phyloP scores from a whole-genome alignment of 2,113 vertebrate genomes.

The Pundamilia nyererei region DNA sequence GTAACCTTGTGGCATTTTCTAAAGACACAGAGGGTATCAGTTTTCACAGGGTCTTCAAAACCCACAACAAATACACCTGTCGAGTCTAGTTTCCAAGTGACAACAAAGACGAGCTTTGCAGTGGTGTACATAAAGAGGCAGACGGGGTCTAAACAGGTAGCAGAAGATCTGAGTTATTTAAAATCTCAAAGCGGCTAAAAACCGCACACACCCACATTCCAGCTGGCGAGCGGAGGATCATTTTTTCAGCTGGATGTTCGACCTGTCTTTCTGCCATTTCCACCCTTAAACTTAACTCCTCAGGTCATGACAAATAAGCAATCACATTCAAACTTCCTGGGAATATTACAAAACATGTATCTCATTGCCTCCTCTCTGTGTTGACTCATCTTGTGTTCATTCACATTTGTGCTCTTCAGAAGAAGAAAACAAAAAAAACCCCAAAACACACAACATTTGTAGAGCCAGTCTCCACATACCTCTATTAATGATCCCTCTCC shows the following conservation, averaged over 20 bases:
- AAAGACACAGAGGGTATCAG: constrained; percentile 10
- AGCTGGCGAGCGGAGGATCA: neutral
- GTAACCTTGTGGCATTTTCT: neutral
- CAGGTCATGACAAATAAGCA: neutral
- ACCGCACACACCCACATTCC: neutral
- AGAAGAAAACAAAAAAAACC: accelerated
- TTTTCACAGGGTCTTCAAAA: constrained; percentile 28
- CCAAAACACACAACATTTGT: neutral
- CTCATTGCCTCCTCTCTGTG: neutral
- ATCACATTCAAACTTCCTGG: neutral
- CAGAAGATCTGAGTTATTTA: neutral
- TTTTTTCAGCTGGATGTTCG: neutral
- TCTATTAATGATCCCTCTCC: constrained; percentile 78
- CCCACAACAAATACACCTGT: constrained; percentile 19
- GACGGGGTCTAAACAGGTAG: neutral
- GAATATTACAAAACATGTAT: neutral
- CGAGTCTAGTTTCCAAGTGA: neutral
- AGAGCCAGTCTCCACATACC: constrained; percentile 70
- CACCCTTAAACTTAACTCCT: neutral
- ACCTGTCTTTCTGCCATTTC: neutral
- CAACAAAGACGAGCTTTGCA: neutral
- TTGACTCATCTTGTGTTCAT: neutral
- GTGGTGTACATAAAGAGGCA: neutral
- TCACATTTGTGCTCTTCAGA: neutral
- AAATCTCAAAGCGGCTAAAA: neutral